These are phyloP conservation scores for Pedionomus torquatus DNA, from an alignment of 2,113 vertebrate species.

Conservation along the genomic window DNA sequence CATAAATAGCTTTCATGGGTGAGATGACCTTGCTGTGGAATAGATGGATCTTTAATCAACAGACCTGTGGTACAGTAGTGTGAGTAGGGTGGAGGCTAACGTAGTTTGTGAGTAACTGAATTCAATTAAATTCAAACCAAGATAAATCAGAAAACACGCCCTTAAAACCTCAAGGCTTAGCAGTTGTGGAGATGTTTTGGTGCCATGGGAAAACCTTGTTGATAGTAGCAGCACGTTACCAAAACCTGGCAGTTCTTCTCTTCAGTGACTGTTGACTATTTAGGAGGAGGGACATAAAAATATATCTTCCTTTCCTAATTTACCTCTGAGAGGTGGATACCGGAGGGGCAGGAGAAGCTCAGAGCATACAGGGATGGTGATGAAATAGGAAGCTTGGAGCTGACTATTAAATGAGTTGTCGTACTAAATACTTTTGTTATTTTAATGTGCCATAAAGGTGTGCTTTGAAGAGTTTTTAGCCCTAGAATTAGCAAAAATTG, in stretches of 20 bases:
- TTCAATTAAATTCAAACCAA: neutral
- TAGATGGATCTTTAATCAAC: slow-evolving; percentile 29
- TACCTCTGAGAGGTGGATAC: neutral
- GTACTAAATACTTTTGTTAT: neutral
- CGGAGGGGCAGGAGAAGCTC: neutral
- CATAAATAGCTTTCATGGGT: slow-evolving; percentile 51
- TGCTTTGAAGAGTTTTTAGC: neutral
- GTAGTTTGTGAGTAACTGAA: slow-evolving; percentile 15
- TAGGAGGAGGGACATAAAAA: neutral
- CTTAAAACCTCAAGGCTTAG: neutral
- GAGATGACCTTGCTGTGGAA: slow-evolving; percentile 29
- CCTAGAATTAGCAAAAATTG: neutral
- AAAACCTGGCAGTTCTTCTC: neutral
- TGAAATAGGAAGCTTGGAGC: neutral
- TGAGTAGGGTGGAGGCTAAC: neutral
- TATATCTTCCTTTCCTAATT: neutral
- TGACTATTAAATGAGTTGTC: neutral
- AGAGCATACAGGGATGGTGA: neutral
- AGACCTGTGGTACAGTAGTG: neutral
- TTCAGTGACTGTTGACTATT: neutral
- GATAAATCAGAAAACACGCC: neutral
- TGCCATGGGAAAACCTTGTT: neutral
- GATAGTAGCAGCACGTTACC: neutral
- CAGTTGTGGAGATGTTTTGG: neutral
- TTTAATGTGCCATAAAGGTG: neutral